phyloP scores from a whole-genome alignment of 2,797 vertebrate species.

The Pantherophis alleghaniensis region DNA sequence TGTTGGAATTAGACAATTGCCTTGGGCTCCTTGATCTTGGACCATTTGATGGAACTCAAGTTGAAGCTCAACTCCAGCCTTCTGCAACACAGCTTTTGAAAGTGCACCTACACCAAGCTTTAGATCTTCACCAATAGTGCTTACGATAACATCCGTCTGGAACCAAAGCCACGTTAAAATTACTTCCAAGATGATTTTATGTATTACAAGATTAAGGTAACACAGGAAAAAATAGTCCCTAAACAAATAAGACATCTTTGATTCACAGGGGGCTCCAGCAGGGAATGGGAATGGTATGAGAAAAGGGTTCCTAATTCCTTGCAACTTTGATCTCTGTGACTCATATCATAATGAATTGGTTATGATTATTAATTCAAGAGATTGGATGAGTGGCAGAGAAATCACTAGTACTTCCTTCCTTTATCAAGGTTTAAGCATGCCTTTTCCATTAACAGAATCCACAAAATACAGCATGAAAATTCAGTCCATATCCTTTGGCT shows the following conservation, averaged over 20 bases:
- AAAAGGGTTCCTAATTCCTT: not conserved
- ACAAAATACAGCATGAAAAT: fast-evolving
- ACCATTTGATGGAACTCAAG: conserved; percentile 47
- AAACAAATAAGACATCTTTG: not conserved
- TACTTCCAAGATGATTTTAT: not conserved
- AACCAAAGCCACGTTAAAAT: conserved; percentile 21
- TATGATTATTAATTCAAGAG: not conserved
- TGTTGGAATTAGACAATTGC: conserved; percentile 72
- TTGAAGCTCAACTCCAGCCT: conserved; percentile 77
- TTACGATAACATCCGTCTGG: conserved; percentile 83
- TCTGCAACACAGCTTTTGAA: conserved; percentile 76
- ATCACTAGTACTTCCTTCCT: not conserved
- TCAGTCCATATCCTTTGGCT: not conserved
- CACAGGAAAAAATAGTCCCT: not conserved
- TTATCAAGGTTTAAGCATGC: not conserved
- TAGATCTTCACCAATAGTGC: conserved; percentile 75
- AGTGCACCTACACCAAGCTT: conserved; percentile 75
- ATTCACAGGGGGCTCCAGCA: not conserved
- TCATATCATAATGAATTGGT: not conserved
- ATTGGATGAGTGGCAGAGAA: not conserved
- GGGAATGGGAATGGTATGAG: not conserved
- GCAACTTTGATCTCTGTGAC: not conserved
- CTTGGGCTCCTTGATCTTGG: fast-evolving
- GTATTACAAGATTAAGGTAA: not conserved
- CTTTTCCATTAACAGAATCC: not conserved